Conservation (phyloP, 1,140 invertebrate genomes). For the Orchestia grillus region DNA sequence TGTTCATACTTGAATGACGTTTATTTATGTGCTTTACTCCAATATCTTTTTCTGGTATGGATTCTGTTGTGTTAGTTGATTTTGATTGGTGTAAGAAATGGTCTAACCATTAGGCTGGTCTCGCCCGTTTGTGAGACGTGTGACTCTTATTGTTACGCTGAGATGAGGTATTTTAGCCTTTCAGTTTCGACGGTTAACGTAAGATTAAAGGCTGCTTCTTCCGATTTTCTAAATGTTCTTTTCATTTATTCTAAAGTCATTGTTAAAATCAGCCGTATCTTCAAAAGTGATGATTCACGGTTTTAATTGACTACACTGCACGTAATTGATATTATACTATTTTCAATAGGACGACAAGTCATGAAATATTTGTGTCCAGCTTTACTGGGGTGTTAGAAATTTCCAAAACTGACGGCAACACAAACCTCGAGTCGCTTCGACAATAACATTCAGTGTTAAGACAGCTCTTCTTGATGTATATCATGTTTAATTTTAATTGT, state of each 20-base stretch:
- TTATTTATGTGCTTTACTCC: not conserved
- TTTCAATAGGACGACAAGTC: no score
- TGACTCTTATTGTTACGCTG: not conserved
- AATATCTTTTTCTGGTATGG: not conserved
- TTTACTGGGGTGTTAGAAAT: no score
- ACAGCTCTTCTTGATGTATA: no score
- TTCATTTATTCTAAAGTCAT: not conserved
- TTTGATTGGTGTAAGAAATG: not conserved
- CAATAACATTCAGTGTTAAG: no score
- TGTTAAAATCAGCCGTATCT: not conserved
- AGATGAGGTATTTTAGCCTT: not conserved
- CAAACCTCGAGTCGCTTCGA: no score
- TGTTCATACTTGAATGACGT: not conserved
- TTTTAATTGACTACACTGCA: no score
- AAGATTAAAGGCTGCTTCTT: not conserved
- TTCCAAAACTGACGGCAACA: no score
- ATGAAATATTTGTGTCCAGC: no score
- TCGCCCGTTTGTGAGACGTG: not conserved
- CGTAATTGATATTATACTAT: no score
- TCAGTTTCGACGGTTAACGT: not conserved
- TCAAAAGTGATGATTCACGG: not conserved
- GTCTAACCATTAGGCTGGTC: not conserved
- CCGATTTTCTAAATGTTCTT: not conserved
- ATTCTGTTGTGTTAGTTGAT: not conserved
- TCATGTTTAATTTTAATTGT: no score